These are phyloP conservation scores for Pherbina coryleti DNA, from an alignment of 2,888 invertebrate species.

Conservation along the genomic window DNA sequence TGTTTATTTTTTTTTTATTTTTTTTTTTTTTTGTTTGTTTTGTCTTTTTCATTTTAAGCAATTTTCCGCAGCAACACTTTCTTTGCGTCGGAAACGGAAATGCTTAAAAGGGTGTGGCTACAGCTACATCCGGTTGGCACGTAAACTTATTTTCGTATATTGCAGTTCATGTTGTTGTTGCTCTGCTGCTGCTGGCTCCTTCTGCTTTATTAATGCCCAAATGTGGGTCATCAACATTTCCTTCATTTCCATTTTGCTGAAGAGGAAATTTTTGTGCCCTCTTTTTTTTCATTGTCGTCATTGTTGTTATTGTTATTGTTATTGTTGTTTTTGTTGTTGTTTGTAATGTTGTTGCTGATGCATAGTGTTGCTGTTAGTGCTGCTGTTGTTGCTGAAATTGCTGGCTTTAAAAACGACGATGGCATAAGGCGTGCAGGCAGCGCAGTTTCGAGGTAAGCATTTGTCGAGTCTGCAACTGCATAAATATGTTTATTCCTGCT, in stretches of 20 bases:
- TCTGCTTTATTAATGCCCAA: slow-evolving; percentile 11
- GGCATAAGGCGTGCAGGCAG: background rate
- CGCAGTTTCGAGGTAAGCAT: slow-evolving; percentile 23
- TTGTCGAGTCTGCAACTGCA: slow-evolving; percentile 20
- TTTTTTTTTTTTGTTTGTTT: background rate
- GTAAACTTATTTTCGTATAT: slow-evolving; percentile 3
- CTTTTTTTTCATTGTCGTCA: slow-evolving; percentile 10
- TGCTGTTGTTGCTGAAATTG: background rate
- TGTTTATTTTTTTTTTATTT: background rate
- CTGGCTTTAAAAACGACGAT: background rate
- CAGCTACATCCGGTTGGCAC: slow-evolving; percentile 23
- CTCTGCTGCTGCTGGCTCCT: background rate
- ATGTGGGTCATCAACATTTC: slow-evolving; percentile 24
- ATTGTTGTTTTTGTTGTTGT: slow-evolving; percentile 5
- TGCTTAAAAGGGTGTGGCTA: slow-evolving; percentile 8
- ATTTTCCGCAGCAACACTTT: background rate
- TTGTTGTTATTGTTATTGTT: background rate
- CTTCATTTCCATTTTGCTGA: slow-evolving; percentile 19
- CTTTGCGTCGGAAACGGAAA: background rate
- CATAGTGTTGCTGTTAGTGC: slow-evolving; percentile 6
- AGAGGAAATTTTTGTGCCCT: slow-evolving; percentile 20
- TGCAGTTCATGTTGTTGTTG: background rate
- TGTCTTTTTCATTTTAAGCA: background rate
- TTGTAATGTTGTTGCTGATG: background rate
- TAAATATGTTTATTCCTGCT: slow-evolving; percentile 13